Evolutionary conservation across 1,140 invertebrate species (phyloP).

Genomic region (Euura saliciscinereae): DNA sequence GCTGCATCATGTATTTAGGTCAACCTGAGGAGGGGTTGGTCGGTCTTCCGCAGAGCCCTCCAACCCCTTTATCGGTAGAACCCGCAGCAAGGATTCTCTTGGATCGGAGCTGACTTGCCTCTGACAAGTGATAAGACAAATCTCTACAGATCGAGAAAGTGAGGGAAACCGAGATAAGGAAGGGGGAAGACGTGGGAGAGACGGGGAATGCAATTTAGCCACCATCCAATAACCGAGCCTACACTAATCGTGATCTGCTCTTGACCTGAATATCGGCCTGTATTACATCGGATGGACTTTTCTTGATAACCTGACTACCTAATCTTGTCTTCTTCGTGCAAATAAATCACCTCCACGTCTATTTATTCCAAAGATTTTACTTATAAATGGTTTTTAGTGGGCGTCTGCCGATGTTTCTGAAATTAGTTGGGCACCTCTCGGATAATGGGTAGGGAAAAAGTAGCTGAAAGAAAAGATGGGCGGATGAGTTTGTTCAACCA

Average conservation of each 20-base stretch:
- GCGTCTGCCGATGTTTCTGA: too few relatives aligned
- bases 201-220: not conserved
- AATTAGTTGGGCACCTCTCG: too few relatives aligned
- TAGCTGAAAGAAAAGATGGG: too few relatives aligned
- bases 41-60: not conserved
- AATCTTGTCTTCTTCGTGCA: not conserved
- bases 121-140: slow-evolving; percentile 7
- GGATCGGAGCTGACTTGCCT: not conserved
- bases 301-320: too few relatives aligned
- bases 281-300: too few relatives aligned
- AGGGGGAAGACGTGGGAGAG: too few relatives aligned
- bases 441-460: too few relatives aligned
- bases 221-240: too few relatives aligned
- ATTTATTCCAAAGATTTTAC: not conserved
- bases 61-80: not conserved
- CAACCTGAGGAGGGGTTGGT: not conserved
- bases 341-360: not conserved
- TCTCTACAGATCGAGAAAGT: not conserved
- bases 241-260: too few relatives aligned
- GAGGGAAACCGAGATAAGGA: not conserved
- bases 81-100: not conserved
- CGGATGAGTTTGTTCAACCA: too few relatives aligned
- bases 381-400: not conserved
- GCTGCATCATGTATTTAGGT: slow-evolving; percentile 14
- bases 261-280: too few relatives aligned